phyloP scores from a whole-genome alignment of 2,797 vertebrate species.

The Gobionotothen gibberifrons region DNA sequence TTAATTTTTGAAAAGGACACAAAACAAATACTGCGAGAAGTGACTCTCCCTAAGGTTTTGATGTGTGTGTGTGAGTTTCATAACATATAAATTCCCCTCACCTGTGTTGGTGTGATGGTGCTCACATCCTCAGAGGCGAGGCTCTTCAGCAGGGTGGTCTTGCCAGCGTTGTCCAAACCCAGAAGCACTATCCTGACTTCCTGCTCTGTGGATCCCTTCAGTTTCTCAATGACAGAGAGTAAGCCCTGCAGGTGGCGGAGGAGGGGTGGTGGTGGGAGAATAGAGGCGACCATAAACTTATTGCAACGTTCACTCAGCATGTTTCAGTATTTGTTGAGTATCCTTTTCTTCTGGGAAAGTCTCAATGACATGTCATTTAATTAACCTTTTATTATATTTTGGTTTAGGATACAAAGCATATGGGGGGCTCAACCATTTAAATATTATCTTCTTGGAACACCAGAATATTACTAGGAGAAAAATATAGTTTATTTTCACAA shows the following conservation, averaged over 20 bases:
- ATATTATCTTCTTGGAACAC: not conserved
- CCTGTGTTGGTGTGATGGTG: slow-evolving; percentile 92
- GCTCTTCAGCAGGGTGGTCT: slow-evolving; percentile 90
- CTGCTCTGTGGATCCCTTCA: slow-evolving; percentile 87
- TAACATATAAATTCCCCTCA: slow-evolving; percentile 42
- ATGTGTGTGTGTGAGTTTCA: not conserved
- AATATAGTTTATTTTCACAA: not conserved
- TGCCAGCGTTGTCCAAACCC: slow-evolving; percentile 92
- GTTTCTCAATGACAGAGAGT: slow-evolving; percentile 90
- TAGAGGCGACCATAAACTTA: not conserved
- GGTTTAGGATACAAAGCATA: slow-evolving; percentile 9
- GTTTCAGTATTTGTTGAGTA: not conserved
- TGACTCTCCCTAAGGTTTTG: not conserved
- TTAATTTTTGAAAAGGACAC: slow-evolving; percentile 12
- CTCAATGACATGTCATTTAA: not conserved
- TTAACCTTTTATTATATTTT: slow-evolving; percentile 5
- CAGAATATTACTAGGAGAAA: not conserved
- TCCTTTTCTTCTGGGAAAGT: not conserved
- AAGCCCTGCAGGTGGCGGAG: slow-evolving; percentile 83
- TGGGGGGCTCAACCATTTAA: not conserved
- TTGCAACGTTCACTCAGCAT: not conserved
- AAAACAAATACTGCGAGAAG: not conserved
- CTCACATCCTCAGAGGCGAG: slow-evolving; percentile 90
- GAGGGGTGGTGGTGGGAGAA: not conserved
- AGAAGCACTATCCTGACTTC: slow-evolving; percentile 91